These are phyloP conservation scores for Parazoanthus atlanticus DNA, from an alignment of 92 coral and sea anemone genomes.

Conservation along the genomic window DNA sequence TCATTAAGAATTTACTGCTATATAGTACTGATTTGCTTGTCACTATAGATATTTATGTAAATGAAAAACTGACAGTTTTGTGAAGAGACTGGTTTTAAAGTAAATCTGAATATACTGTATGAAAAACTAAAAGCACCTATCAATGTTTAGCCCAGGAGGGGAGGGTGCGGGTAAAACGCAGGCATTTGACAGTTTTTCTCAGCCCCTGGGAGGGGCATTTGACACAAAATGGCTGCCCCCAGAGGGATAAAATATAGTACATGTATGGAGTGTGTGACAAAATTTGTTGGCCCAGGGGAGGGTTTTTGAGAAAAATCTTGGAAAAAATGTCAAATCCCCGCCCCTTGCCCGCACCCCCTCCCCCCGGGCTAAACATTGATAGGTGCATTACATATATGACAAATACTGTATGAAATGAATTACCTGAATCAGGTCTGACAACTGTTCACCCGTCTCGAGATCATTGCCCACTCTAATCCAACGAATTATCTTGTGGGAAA, in stretches of 20 bases:
- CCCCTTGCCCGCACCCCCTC: not conserved
- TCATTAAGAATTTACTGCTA: not conserved
- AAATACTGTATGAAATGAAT: not conserved
- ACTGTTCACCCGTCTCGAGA: slow-evolving; percentile 38
- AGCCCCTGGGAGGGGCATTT: no score
- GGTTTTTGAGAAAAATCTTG: not conserved
- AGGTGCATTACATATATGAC: not conserved
- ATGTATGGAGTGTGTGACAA: not conserved
- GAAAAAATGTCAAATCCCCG: not conserved
- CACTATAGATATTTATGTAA: not conserved
- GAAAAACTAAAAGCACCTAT: not conserved
- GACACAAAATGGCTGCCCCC: not conserved
- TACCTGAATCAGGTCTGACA: slow-evolving; percentile 45
- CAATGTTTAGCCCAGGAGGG: not conserved
- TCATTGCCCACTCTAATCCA: slow-evolving; percentile 54
- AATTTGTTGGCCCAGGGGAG: not conserved
- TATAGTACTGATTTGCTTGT: not conserved
- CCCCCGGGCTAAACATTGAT: not conserved
- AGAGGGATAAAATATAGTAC: not conserved
- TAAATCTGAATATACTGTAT: not conserved
- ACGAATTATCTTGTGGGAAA: slow-evolving; percentile 44
- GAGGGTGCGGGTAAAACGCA: not conserved
- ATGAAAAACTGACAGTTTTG: not conserved
- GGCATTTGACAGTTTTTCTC: not conserved
- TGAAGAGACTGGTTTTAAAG: not conserved